phyloP scores from a whole-genome alignment of 2,113 vertebrate genomes.

The Vidua macroura region DNA sequence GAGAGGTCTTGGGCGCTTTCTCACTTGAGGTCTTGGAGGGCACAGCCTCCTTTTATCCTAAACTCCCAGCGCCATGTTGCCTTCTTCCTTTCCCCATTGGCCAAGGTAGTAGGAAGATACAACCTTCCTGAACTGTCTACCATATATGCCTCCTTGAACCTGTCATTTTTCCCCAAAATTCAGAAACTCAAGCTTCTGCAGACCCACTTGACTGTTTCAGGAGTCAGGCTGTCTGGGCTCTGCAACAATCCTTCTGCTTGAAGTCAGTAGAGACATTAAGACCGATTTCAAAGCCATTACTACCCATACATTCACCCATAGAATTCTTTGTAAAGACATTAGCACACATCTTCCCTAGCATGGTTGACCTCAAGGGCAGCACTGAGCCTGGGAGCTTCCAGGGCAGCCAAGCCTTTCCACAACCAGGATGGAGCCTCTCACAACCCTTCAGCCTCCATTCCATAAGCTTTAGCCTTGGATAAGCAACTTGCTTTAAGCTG shows the following conservation, averaged over 20 bases:
- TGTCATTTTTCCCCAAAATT: neutral
- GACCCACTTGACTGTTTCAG: neutral
- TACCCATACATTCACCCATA: neutral
- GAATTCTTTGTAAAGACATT: neutral
- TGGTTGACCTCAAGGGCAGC: neutral
- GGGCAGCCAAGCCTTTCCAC: neutral
- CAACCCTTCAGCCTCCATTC: neutral
- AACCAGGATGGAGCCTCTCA: accelerated
- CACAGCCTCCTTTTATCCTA: neutral
- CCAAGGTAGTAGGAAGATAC: neutral
- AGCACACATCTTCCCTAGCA: neutral
- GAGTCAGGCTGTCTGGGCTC: neutral
- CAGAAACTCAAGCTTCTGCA: neutral
- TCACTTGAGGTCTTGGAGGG: neutral
- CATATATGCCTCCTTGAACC: neutral
- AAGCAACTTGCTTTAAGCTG: neutral
- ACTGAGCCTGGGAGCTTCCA: neutral
- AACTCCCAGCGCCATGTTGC: accelerated
- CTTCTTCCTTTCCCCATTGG: neutral
- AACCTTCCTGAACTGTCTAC: neutral
- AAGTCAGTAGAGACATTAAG: neutral
- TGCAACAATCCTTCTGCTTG: neutral
- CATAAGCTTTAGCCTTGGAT: neutral
- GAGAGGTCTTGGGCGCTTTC: neutral
- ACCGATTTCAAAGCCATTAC: neutral